Conservation (phyloP, 2,797 vertebrate genomes). For the Cetoscarus ocellatus region DNA sequence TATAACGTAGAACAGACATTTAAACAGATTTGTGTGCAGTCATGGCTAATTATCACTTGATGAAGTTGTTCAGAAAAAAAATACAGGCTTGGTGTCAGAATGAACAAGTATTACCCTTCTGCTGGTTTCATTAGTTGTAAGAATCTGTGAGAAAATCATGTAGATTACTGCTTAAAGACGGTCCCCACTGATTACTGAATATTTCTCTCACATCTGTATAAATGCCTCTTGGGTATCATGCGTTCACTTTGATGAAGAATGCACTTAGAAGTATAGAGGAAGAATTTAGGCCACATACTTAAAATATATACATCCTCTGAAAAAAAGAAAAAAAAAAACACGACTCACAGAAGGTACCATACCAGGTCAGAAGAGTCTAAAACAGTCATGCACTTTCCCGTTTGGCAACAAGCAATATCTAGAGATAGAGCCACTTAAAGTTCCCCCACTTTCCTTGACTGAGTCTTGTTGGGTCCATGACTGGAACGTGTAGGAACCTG, state of each 20-base stretch:
- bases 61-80: background rate
- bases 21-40: background rate
- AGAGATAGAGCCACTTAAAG: too few relatives aligned
- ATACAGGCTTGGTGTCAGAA: background rate
- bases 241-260: constrained; percentile 15
- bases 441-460: too few relatives aligned
- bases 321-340: background rate
- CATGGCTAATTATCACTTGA: background rate
- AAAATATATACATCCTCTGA: background rate
- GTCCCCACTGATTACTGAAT: background rate
- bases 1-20: too few relatives aligned
- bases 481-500: too few relatives aligned
- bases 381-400: too few relatives aligned
- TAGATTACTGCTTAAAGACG: background rate
- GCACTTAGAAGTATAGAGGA: background rate
- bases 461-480: too few relatives aligned
- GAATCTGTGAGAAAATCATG: background rate
- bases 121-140: too few relatives aligned
- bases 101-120: too few relatives aligned
- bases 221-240: background rate
- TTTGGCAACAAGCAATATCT: too few relatives aligned
- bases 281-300: background rate
- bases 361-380: background rate
- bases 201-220: constrained; percentile 13
- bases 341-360: background rate